Conservation (phyloP, 1,140 invertebrate genomes). For the Tachypleus tridentatus region DNA sequence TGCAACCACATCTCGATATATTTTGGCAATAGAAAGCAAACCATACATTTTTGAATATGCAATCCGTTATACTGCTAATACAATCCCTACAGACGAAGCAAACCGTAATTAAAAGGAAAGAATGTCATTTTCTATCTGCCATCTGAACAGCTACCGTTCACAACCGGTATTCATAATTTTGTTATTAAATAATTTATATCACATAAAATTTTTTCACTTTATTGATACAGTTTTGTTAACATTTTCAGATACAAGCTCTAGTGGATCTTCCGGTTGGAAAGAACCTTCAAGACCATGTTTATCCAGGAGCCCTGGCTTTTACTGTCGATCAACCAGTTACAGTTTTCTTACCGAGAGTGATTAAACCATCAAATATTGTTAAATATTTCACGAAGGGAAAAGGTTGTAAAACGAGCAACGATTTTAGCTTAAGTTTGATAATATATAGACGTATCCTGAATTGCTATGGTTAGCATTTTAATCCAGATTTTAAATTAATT, state of each 20-base stretch:
- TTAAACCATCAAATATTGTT: slow-evolving; percentile 49
- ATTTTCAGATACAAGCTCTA: slow-evolving; percentile 24
- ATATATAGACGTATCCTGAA: too few species aligned
- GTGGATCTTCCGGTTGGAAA: slow-evolving; percentile 38
- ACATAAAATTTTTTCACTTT: background rate
- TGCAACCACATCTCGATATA: too few species aligned
- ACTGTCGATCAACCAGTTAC: slow-evolving; percentile 38
- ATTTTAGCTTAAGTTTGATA: too few species aligned
- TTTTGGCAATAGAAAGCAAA: too few species aligned
- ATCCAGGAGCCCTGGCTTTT: slow-evolving; percentile 24
- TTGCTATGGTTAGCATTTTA: too few species aligned
- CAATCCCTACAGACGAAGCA: background rate
- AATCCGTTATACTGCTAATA: background rate
- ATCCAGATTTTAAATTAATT: too few species aligned
- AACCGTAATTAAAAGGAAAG: background rate
- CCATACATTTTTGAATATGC: background rate
- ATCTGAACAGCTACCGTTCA: background rate
- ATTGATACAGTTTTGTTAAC: background rate
- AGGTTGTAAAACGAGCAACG: slow-evolving; percentile 7
- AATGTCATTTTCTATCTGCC: background rate
- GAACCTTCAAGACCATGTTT: slow-evolving; percentile 34
- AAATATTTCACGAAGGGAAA: slow-evolving; percentile 22
- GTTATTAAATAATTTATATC: too few species aligned
- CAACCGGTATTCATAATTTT: background rate
- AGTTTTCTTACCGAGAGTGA: slow-evolving; percentile 55